These are phyloP conservation scores for Polyploca ridens DNA, from an alignment of 2,888 invertebrate species.

Conservation along the genomic window DNA sequence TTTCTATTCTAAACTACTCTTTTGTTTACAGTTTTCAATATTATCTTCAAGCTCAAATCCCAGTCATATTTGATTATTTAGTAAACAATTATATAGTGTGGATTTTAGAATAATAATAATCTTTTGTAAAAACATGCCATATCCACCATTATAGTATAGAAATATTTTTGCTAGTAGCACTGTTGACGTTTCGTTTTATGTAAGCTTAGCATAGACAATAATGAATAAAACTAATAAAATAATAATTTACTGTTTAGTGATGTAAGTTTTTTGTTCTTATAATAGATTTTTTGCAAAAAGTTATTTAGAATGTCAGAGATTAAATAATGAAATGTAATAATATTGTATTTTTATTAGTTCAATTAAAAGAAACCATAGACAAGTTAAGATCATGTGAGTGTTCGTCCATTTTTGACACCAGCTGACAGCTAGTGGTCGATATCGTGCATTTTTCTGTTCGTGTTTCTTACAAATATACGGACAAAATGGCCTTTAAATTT, in stretches of 20 bases:
- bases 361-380: constrained; percentile 51
- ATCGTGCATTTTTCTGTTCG: constrained; percentile 52
- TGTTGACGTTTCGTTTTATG: constrained; percentile 4
- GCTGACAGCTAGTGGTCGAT: constrained; percentile 78
- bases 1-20: too few species aligned
- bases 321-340: too few species aligned
- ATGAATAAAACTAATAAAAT: not conserved
- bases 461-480: constrained; percentile 60
- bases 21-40: too few species aligned
- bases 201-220: not conserved
- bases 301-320: too few species aligned
- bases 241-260: not conserved
- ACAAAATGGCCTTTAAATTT: constrained; percentile 82
- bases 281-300: too few species aligned
- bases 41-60: too few species aligned
- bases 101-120: too few species aligned
- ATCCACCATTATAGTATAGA: too few species aligned
- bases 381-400: constrained; percentile 76
- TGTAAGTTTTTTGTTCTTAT: not conserved
- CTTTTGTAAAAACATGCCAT: too few species aligned
- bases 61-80: too few species aligned
- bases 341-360: too few species aligned
- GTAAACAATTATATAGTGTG: too few species aligned
- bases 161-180: not conserved
- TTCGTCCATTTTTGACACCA: constrained; percentile 69